These are phyloP conservation scores for Cathartes aura DNA, from an alignment of 2,113 vertebrate genomes.

Conservation along the genomic window DNA sequence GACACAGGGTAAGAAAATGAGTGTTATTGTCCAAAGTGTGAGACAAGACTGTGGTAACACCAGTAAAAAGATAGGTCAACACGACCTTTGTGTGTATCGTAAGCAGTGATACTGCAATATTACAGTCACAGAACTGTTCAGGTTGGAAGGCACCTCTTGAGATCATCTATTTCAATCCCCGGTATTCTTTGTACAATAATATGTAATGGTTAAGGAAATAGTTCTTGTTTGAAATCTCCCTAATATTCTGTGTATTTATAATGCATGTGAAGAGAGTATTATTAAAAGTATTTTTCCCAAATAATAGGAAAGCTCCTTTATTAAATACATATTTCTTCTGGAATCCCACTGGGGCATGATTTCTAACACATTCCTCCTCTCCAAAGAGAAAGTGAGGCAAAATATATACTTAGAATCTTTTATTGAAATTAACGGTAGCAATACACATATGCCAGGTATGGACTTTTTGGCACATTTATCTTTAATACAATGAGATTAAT, in stretches of 20 bases:
- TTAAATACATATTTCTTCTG: background rate
- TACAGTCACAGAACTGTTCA: background rate
- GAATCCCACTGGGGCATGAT: background rate
- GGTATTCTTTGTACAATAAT: background rate
- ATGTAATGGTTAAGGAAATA: background rate
- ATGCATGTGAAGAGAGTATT: background rate
- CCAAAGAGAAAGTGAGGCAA: background rate
- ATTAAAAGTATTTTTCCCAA: background rate
- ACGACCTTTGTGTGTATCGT: background rate
- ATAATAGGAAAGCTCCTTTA: background rate
- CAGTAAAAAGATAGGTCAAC: background rate
- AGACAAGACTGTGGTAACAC: background rate
- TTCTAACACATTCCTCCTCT: background rate
- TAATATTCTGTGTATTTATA: background rate
- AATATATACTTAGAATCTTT: background rate
- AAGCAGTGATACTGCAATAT: background rate
- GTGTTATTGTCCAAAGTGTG: background rate
- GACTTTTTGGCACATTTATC: background rate
- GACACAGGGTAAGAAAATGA: background rate
- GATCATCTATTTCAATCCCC: background rate
- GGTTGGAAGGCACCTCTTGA: background rate
- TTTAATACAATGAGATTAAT: background rate
- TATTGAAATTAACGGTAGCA: background rate
- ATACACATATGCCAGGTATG: background rate
- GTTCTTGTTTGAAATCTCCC: background rate